Evolutionary conservation across 2,797 vertebrate genomes (phyloP).

Genomic region (Hydrolagus colliei): DNA sequence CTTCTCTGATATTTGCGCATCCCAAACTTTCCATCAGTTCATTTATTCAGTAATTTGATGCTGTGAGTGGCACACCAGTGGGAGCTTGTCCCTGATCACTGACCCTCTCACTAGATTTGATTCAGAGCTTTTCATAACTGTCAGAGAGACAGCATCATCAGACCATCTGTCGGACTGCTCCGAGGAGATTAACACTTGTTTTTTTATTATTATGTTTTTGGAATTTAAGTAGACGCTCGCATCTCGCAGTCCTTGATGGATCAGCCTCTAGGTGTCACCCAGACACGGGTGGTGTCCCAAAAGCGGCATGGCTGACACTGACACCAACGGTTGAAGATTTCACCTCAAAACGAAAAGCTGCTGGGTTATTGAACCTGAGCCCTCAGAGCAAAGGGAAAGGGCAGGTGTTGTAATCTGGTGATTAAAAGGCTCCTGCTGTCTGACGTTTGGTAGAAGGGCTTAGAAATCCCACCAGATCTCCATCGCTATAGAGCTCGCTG

Average conservation of each 20-base stretch:
- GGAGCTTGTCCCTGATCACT: not conserved
- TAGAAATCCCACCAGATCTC: too few species aligned
- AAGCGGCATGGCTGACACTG: not conserved
- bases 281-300: not conserved
- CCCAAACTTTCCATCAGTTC: not conserved
- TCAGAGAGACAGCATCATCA: not conserved
- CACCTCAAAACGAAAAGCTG: not conserved
- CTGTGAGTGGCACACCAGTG: not conserved
- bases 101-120: not conserved
- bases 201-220: not conserved
- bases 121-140: not conserved
- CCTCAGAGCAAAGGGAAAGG: not conserved
- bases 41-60: not conserved
- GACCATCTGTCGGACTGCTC: not conserved
- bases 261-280: conserved; percentile 2
- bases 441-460: too few species aligned
- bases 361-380: not conserved
- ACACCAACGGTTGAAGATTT: conserved; percentile 1
- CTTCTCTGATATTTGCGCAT: not conserved
- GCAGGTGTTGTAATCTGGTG: not conserved
- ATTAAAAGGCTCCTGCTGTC: too few species aligned
- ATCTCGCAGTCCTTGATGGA: not conserved
- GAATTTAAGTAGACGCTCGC: not conserved
- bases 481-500: too few species aligned
- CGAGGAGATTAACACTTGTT: not conserved